Conservation (phyloP, 2,797 vertebrate genomes). For the Lacerta agilis region DNA sequence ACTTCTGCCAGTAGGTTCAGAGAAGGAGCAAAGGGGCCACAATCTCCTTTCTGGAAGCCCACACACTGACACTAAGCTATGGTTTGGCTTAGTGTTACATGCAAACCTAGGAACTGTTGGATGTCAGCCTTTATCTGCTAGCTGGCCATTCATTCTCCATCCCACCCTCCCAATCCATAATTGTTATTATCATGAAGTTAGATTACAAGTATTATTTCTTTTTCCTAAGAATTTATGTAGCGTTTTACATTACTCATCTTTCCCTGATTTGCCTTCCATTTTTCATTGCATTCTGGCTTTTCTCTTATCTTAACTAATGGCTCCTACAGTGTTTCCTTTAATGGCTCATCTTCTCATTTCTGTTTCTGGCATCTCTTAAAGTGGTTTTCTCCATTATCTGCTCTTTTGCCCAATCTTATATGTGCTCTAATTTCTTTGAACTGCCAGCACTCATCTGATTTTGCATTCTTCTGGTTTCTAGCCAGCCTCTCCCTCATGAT, state of each 20-base stretch:
- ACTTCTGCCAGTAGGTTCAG: too few species aligned
- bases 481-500: slow-evolving; percentile 13
- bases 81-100: too few species aligned
- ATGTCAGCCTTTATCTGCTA: not conserved
- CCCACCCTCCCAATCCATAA: not conserved
- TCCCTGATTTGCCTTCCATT: slow-evolving; percentile 3
- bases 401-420: slow-evolving; percentile 22
- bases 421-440: slow-evolving; percentile 21
- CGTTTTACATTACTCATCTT: slow-evolving; percentile 11
- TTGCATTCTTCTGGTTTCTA: slow-evolving; percentile 31
- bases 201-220: slow-evolving; percentile 6
- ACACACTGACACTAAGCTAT: too few species aligned
- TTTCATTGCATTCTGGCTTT: not conserved
- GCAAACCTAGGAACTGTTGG: too few species aligned
- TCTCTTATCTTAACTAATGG: slow-evolving; percentile 8
- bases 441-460: slow-evolving; percentile 30
- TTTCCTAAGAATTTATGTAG: not conserved
- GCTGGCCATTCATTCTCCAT: not conserved
- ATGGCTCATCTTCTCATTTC: slow-evolving; percentile 1
- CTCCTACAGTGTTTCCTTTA: slow-evolving; percentile 11
- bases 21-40: too few species aligned
- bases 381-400: slow-evolving; percentile 30
- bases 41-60: too few species aligned
- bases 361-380: not conserved
- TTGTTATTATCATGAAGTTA: not conserved